phyloP scores from a whole-genome alignment of 1,140 invertebrate genomes.

The Zelostemma sp. region DNA sequence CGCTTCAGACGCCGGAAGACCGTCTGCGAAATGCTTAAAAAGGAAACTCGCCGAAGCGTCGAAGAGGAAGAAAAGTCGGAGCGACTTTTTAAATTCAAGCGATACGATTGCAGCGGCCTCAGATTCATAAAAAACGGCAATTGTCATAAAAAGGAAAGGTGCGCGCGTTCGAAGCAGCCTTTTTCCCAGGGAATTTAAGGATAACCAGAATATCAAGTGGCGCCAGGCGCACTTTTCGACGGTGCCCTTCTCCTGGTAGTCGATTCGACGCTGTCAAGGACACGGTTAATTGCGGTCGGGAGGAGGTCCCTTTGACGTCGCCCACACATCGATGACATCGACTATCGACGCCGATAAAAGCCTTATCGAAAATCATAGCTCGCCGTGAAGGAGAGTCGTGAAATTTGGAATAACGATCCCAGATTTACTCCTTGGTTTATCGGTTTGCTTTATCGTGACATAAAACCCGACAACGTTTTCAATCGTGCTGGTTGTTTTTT shows the following conservation, averaged over 20 bases:
- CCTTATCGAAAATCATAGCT: not conserved
- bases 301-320: not conserved
- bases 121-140: not conserved
- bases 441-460: not conserved
- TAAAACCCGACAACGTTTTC: not conserved
- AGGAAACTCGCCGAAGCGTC: not conserved
- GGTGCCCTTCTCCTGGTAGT: not conserved
- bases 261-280: not conserved
- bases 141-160: not conserved
- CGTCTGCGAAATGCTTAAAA: too few relatives aligned
- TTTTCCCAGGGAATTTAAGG: constrained; percentile 9
- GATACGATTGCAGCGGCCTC: constrained; percentile 6
- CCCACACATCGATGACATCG: not conserved
- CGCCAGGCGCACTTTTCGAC: not conserved
- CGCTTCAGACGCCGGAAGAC: constrained; percentile 23
- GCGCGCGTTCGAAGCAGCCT: not conserved
- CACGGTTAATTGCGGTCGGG: not conserved
- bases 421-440: not conserved
- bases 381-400: not conserved
- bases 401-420: not conserved
- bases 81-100: not conserved
- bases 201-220: constrained; percentile 11
- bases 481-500: not conserved
- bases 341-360: not conserved
- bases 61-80: too few relatives aligned